Evolutionary conservation across 2,797 vertebrate species (phyloP), one percentile per base, ranked within the genome.

Genomic region (Gymnoscopelus microlampas): DNA sequence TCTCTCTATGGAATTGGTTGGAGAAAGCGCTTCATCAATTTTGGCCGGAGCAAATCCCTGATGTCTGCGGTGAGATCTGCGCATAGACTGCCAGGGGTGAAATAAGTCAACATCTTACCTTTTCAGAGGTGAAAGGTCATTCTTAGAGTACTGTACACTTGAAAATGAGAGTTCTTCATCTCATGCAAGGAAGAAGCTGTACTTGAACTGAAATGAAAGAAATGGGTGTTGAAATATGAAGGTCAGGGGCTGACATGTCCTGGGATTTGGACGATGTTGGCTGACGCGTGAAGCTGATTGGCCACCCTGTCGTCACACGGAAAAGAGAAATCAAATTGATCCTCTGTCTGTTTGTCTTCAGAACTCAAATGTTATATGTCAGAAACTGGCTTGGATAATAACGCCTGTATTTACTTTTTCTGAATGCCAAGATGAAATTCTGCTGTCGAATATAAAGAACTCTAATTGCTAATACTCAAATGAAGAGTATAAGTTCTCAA

Each of bases 261-360:
- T 14, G 1, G 7, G 11, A 26, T 48, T 57, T 4, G 10, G 44
- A 4, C 4, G 2, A 24, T 23, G 53, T 11, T 49, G 44, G 7
- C 24, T 70, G 60, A 56, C 53, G 56, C 19, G 58, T 44, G 19
- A 26, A 48, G 49, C 61, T 53, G 69, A 65, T 60, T 44, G 47
- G 55, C 62, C 70, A 59, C 62, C 62, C 63, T 65, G 19, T 63
- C 60, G 35, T 93, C 92, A 93, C 90, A 94, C 93, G 91, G 92
- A 93, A 94, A 91, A 93, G 93, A 94, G 94, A 93, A 94, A 94
- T 95, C 95, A 93, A 94, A 91, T 94, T 94, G 93, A 95, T 95
- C 93, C 93, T 93, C 95, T 93, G 95, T 95, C 94, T 89, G 92
- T 94, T 95, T 95, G 94, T 95, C 92, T 93, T 93, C 26, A 57